Conservation (phyloP, 2,888 invertebrate genomes). For the Eilema sororculum region DNA sequence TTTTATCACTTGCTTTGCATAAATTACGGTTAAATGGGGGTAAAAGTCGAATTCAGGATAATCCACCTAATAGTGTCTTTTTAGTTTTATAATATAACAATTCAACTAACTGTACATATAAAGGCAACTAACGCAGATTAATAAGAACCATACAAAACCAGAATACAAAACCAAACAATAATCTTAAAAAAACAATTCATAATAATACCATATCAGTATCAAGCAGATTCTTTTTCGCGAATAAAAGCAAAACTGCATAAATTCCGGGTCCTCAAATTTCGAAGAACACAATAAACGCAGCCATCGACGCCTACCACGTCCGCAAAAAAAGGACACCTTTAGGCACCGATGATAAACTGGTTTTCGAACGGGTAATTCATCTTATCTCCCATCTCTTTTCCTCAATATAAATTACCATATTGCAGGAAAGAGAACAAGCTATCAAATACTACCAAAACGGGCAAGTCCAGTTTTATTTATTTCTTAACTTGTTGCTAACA, state of each 20-base stretch:
- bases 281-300: conserved; percentile 71
- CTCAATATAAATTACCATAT: conserved; percentile 20
- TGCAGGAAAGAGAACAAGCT: conserved; percentile 53
- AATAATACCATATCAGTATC: conserved; percentile 34
- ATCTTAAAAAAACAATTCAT: conserved; percentile 12
- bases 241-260: conserved; percentile 49
- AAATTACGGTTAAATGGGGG: neutral
- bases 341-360: conserved; percentile 81
- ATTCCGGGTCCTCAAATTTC: conserved; percentile 65
- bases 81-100: too few relatives aligned
- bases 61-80: too few relatives aligned
- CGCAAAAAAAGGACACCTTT: conserved; percentile 70
- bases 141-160: neutral
- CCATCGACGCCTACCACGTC: conserved; percentile 78
- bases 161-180: neutral
- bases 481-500: conserved; percentile 82
- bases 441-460: conserved; percentile 63
- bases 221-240: conserved; percentile 30
- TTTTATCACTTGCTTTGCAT: neutral
- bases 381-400: conserved; percentile 61
- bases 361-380: conserved; percentile 75
- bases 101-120: too few relatives aligned
- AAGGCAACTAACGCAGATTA: too few relatives aligned
- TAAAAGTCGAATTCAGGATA: too few relatives aligned
- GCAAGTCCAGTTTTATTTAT: conserved; percentile 79